Base-by-base conservation (phyloP, 2,888 invertebrate genomes). In the Apoda limacodes region DNA sequence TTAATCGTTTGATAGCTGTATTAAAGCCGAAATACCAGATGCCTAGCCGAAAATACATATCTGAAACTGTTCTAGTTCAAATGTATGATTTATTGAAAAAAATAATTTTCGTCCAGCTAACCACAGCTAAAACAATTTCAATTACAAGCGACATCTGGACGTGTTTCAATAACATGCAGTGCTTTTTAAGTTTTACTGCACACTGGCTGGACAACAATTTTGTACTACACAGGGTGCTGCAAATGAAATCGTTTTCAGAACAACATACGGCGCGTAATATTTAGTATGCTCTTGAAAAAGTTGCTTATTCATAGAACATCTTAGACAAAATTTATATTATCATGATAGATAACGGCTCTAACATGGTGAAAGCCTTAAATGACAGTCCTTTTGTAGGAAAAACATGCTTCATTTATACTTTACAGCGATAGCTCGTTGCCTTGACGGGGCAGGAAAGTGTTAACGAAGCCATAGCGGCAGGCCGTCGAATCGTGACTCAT, bases 231-330 rank as follows among this genome's bases (percentile, higher is more conserved):
- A 39, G 37, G 13, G 42, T 40, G 32, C 27, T 48, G 4, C 35
- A 32, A 15, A 43, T 47, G 29, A 48, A 47, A 29, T 29, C 45
- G 0, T 46, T 48, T 39, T 13, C 38, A 10, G 45, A 46, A 0
- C 40, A 40, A 28, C 48, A 48, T 23, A 29, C 45, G 4, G 43
- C 42, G 12, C 34, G 32, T 26, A 50, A 55, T 46, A 57, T 55
- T 31, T 43, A 46, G 32, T 48, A 41, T 4, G 51, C 50, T 37
- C 46, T 53, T 1, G 43, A 49, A 25, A 33, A 26, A 38, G 35
- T 49, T 13, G 37, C 48, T 10, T 34, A 11, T 6, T 23, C 44
- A n/a, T 57, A 52, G 57, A 34, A 53, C 42, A 55, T 58, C 43
- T 25, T 30, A 22, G 34, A 5, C 10, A 50, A 52, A 37, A 48